Evolutionary conservation across 1,140 invertebrate genomes (phyloP), one percentile per base, ranked within the genome.

Genomic region (Brachionus manjavacas): DNA sequence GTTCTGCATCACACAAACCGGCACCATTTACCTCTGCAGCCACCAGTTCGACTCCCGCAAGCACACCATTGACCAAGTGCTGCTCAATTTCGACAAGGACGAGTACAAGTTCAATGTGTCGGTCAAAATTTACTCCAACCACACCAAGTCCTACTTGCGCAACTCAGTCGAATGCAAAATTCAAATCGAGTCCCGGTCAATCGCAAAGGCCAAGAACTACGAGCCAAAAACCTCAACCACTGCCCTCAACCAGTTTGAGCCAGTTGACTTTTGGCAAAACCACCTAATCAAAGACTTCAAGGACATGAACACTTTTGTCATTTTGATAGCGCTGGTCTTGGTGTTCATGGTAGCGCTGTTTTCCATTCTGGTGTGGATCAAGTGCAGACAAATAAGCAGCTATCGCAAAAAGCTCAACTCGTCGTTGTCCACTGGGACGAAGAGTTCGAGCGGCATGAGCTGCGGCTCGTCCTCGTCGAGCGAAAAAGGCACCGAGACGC

Each of bases 51-150:
- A 25, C 12, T 41, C 16, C 0, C 41, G 16, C 3, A 41, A 74
- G 2, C 8, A 41, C n/a, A 39, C 46, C 12, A 25, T 76, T 25
- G 52, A 64, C 23, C 49, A 81, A 41, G 25, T 68, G 11, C 1
- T 81, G 12, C n/a, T 43, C 16, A 43, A 39, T 20, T 76, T 76
- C 52, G 43, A 76, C 23, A 8, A 46, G 12, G 79, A 64, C 7
- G 79, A 81, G 3, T 81, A 64, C 31, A 81, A 81, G 39, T 81
- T 81, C 20, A 81, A 81, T 68, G 79, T 81, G 6, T 23, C 52
- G 0, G 79, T 68, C 11, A n/a, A 35, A 28, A 81, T 81, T 11
- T 81, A 64, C 28, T 81, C 79, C 11, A 11, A 60, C n/a, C 8
- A 81, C 43, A 8, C 16, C 0, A 43, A 60, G 12, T 16, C 8